These are phyloP conservation scores for Pollimyrus isidori DNA, from an alignment of 2,113 vertebrate genomes.

Conservation along the genomic window DNA sequence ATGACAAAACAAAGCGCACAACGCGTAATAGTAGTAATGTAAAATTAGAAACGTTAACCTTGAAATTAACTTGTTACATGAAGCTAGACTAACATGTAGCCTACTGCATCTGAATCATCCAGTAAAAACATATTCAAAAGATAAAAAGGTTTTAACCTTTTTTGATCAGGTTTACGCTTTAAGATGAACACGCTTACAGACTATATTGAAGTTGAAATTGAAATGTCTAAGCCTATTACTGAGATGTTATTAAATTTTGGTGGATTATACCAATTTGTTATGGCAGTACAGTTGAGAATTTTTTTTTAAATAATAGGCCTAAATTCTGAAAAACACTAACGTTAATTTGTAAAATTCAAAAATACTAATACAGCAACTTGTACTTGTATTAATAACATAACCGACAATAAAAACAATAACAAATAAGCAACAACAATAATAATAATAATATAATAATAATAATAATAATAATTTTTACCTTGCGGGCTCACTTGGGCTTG, in stretches of 20 bases:
- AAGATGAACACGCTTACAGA: background rate
- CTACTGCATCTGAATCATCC: background rate
- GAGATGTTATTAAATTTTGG: background rate
- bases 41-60: background rate
- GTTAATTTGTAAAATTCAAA: background rate
- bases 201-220: background rate
- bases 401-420: background rate
- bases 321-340: background rate
- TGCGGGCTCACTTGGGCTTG: constrained; percentile 78
- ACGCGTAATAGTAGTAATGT: background rate
- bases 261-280: background rate
- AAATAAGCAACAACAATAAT: background rate
- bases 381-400: background rate
- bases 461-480: constrained; percentile 59
- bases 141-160: background rate
- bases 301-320: background rate
- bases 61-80: background rate
- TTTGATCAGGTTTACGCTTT: background rate
- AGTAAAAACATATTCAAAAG: background rate
- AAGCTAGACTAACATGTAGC: background rate
- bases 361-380: background rate
- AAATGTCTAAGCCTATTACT: background rate
- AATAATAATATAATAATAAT: constrained; percentile 2
- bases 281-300: background rate
- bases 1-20: background rate